Conservation (phyloP, 2,797 vertebrate genomes). For the Tauraco hartlaubi region DNA sequence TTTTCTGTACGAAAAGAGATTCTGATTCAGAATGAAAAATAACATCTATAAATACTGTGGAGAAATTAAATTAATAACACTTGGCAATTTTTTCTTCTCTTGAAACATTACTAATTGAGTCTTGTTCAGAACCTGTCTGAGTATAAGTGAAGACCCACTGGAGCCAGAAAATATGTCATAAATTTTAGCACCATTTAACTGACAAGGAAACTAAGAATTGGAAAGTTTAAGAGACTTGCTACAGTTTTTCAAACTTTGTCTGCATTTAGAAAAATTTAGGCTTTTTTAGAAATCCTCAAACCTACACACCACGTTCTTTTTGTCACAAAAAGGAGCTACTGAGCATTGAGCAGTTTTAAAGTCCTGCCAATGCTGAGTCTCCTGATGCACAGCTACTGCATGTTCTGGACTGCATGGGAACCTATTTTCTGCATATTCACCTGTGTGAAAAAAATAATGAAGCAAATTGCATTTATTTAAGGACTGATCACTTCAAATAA, state of each 20-base stretch:
- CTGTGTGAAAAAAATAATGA: not conserved
- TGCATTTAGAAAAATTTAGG: not conserved
- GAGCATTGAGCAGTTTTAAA: not conserved
- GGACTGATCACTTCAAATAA: not conserved
- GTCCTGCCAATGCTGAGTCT: not conserved
- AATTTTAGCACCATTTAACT: slow-evolving; percentile 6
- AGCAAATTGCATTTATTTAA: not conserved
- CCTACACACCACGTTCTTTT: not conserved
- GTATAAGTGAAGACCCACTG: not conserved
- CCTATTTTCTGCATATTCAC: not conserved
- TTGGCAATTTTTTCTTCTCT: slow-evolving; percentile 24
- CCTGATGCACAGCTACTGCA: not conserved
- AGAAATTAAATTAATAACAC: slow-evolving; percentile 35
- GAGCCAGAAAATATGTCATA: not conserved
- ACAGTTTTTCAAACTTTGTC: not conserved
- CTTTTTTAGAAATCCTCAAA: not conserved
- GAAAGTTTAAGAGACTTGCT: not conserved
- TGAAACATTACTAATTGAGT: not conserved
- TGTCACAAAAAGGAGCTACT: not conserved
- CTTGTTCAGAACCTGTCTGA: not conserved
- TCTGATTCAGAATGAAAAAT: slow-evolving; percentile 25
- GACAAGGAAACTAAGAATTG: not conserved
- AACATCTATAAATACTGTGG: not conserved
- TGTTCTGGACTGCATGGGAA: not conserved
- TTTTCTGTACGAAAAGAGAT: slow-evolving; percentile 32